Evolutionary conservation across 2,888 invertebrate genomes (phyloP).

Genomic region (Neoscelio sp.): DNA sequence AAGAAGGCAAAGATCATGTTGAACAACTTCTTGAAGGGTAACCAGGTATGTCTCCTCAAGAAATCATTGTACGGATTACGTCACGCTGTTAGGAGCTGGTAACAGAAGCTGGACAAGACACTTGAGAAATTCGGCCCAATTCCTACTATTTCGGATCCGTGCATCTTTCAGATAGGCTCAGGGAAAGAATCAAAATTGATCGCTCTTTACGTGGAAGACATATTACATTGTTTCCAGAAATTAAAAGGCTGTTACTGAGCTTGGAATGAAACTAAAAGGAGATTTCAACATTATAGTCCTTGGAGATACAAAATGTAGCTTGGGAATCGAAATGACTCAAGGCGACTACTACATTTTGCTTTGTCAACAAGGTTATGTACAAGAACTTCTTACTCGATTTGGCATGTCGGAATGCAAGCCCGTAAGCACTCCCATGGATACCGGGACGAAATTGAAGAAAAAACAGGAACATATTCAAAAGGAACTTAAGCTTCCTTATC

Average conservation of each 20-base stretch:
- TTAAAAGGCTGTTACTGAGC: slow-evolving; percentile 60
- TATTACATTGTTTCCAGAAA: slow-evolving; percentile 23
- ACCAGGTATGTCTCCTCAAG: slow-evolving; percentile 66
- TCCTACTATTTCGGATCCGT: slow-evolving; percentile 60
- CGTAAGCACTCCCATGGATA: slow-evolving; percentile 68
- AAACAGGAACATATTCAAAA: background rate
- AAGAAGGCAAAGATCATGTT: slow-evolving; percentile 10
- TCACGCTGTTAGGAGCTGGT: slow-evolving; percentile 67
- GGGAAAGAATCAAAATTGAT: slow-evolving; percentile 59
- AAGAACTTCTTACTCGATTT: slow-evolving; percentile 69
- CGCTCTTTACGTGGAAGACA: slow-evolving; percentile 56
- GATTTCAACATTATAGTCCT: background rate
- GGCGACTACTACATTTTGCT: slow-evolving; percentile 18
- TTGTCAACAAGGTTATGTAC: slow-evolving; percentile 68
- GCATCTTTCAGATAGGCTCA: slow-evolving; percentile 57
- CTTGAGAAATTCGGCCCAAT: slow-evolving; percentile 54
- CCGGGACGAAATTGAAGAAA: slow-evolving; percentile 9
- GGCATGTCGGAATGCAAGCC: slow-evolving; percentile 72
- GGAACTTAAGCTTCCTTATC: slow-evolving; percentile 26
- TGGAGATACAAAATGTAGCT: slow-evolving; percentile 37
- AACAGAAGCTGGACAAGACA: slow-evolving; percentile 58
- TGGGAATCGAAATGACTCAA: slow-evolving; percentile 70
- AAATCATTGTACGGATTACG: slow-evolving; percentile 69
- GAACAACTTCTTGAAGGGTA: background rate
- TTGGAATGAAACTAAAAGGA: slow-evolving; percentile 1